Percentiles rank a stretch among this genome's conserved stretches.
Evolutionary conservation across 2,113 vertebrate species (phyloP).

Genomic region (Dipodomys merriami): DNA sequence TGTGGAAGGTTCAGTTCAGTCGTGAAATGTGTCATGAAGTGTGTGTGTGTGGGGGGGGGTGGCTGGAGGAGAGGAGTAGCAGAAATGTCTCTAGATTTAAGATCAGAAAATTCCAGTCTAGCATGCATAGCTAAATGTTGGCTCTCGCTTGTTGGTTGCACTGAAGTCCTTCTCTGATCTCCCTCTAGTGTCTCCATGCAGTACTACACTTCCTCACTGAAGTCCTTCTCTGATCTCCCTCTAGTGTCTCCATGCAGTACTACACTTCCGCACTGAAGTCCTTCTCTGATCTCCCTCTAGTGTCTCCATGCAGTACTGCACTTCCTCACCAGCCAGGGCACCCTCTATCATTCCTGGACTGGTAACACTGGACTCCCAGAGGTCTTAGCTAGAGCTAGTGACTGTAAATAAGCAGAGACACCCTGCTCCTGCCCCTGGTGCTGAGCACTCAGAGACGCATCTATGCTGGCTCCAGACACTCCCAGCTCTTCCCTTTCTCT

Average conservation of each 20-base stretch:
- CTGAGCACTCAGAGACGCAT: not conserved
- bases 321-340: accelerated
- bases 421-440: not conserved
- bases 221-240: too few relatives aligned
- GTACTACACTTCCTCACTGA: not conserved
- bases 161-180: not conserved
- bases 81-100: not conserved
- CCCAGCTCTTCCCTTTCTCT: not conserved
- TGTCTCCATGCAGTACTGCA: not conserved
- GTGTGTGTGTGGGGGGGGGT: not conserved
- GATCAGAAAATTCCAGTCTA: not conserved
- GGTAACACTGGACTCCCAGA: accelerated
- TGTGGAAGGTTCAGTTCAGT: not conserved
- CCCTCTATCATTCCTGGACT: not conserved
- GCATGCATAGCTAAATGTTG: not conserved
- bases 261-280: too few relatives aligned
- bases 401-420: not conserved
- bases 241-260: too few relatives aligned
- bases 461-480: accelerated
- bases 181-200: slow-evolving; percentile 50
- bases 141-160: not conserved
- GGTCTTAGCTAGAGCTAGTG: accelerated
- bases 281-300: too few relatives aligned
- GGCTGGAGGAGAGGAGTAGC: too few relatives aligned
- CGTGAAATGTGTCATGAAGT: not conserved